Evolutionary conservation across 2,797 vertebrate species (phyloP).

Genomic region (Rhinella marina): DNA sequence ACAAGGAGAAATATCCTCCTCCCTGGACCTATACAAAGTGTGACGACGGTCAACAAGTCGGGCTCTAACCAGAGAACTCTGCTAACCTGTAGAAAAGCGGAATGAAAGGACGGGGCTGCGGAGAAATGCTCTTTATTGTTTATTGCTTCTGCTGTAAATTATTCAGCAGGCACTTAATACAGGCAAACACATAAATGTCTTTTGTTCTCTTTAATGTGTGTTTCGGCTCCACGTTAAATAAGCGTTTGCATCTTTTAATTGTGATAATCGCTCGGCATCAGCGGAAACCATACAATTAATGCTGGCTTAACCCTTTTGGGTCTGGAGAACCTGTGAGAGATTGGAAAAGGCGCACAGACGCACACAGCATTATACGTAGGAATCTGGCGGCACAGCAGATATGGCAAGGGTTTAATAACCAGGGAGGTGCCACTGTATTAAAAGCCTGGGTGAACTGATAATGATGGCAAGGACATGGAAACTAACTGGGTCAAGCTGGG

Average conservation of each 20-base stretch:
- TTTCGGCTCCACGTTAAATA: slow-evolving; percentile 36
- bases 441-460: background rate
- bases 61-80: background rate
- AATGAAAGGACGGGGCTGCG: background rate
- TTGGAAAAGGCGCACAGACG: background rate
- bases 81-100: too few species aligned
- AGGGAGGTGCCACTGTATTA: background rate
- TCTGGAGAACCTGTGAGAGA: background rate
- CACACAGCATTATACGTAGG: background rate
- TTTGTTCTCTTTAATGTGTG: slow-evolving; percentile 47
- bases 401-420: background rate
- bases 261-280: slow-evolving; percentile 39
- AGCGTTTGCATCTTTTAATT: slow-evolving; percentile 47
- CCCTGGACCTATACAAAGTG: too few species aligned
- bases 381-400: background rate
- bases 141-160: slow-evolving; percentile 11
- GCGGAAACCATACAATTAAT: slow-evolving; percentile 48
- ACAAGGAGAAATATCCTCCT: too few species aligned
- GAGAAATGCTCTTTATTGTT: background rate
- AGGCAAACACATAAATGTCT: slow-evolving; percentile 46
- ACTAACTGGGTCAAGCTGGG: background rate
- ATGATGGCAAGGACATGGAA: background rate
- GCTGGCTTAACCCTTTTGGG: background rate
- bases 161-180: slow-evolving; percentile 24
- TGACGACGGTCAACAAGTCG: too few species aligned